Conservation (phyloP, 2,113 vertebrate genomes). For the Donacobius atricapilla region DNA sequence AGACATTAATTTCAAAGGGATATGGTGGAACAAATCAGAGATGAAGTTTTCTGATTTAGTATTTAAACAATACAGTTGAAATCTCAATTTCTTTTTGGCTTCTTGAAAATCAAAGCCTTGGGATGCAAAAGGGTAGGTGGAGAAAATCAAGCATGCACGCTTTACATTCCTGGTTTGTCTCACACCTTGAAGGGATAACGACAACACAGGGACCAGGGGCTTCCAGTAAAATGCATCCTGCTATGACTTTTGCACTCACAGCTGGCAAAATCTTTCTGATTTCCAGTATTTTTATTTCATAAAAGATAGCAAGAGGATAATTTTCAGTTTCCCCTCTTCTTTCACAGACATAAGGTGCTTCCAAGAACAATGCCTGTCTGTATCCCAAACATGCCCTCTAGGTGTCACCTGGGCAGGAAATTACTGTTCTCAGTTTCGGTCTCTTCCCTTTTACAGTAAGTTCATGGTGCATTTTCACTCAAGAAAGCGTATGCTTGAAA, state of each 20-base stretch:
- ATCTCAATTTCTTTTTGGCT: not conserved
- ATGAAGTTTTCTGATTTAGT: not conserved
- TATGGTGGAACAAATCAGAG: not conserved
- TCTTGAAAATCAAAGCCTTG: not conserved
- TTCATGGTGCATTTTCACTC: not conserved
- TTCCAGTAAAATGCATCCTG: not conserved
- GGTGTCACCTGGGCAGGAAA: not conserved
- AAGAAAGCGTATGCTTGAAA: not conserved
- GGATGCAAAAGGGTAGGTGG: not conserved
- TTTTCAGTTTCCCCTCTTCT: not conserved
- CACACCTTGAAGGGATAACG: not conserved
- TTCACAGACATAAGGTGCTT: not conserved
- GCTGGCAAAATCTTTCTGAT: not conserved
- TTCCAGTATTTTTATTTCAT: not conserved
- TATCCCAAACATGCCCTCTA: not conserved
- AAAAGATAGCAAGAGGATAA: not conserved
- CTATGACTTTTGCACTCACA: not conserved
- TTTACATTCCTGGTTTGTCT: not conserved
- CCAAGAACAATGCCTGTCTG: not conserved
- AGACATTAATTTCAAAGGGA: not conserved
- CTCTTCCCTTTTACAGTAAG: not conserved
- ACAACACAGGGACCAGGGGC: fast-evolving
- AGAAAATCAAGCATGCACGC: not conserved
- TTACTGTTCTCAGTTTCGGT: not conserved
- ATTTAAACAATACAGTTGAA: not conserved